These are phyloP conservation scores for Dicentrarchus labrax DNA, from an alignment of 2,113 vertebrate species.

Conservation along the genomic window DNA sequence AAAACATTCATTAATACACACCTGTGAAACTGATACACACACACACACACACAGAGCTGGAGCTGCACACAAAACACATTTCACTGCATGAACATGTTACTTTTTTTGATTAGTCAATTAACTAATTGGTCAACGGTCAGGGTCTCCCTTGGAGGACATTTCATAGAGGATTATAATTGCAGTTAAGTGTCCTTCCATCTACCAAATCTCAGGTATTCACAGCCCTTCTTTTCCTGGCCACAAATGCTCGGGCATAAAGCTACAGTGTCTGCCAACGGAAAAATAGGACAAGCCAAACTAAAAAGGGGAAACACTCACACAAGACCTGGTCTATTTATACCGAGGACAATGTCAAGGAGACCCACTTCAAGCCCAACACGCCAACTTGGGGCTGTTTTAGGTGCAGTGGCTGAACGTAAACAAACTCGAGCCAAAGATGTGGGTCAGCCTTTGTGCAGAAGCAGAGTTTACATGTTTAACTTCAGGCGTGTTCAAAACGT, in stretches of 20 bases:
- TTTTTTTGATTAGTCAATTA: not conserved
- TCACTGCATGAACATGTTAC: no score
- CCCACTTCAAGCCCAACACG: not conserved
- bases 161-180: no score
- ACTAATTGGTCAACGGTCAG: not conserved
- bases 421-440: not conserved
- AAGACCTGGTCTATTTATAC: slow-evolving; percentile 13
- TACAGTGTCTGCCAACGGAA: no score
- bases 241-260: no score
- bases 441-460: not conserved
- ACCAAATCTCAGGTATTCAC: not conserved
- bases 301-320: not conserved
- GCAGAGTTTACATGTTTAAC: not conserved
- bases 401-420: not conserved
- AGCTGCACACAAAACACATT: not conserved
- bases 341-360: not conserved
- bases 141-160: not conserved
- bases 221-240: not conserved
- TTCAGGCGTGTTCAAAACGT: no score
- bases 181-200: not conserved
- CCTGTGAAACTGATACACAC: not conserved
- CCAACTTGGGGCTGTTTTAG: not conserved
- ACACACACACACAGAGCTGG: not conserved
- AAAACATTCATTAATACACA: slow-evolving; percentile 1
- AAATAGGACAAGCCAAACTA: slow-evolving; percentile 10